These are phyloP conservation scores for Anguilla pacifica DNA, from an alignment of 2,797 vertebrate species.

Conservation along the genomic window DNA sequence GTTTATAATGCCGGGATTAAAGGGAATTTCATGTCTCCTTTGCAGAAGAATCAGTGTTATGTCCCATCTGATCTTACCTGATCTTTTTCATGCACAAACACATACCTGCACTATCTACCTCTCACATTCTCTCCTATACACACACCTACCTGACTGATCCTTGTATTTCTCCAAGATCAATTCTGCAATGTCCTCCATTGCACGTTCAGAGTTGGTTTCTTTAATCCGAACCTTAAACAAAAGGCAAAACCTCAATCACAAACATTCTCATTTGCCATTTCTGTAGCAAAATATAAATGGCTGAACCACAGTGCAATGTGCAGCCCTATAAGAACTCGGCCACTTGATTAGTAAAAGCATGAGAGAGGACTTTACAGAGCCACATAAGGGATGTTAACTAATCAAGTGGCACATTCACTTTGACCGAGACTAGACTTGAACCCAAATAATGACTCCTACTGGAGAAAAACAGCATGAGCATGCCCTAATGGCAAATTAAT, in stretches of 20 bases:
- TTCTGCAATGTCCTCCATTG: slow-evolving; percentile 79
- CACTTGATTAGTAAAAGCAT: neutral
- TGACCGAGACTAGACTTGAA: neutral
- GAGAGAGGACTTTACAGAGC: neutral
- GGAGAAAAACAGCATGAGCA: neutral
- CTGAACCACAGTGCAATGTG: neutral
- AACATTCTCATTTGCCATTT: neutral
- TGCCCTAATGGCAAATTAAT: neutral
- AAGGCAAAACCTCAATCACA: neutral
- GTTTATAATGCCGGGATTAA: neutral
- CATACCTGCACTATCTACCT: neutral
- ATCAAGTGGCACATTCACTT: neutral
- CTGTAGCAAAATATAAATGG: neutral
- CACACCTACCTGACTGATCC: slow-evolving; percentile 83
- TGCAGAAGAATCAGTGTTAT: neutral
- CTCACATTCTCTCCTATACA: neutral
- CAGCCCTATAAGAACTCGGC: neutral
- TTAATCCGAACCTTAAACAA: slow-evolving; percentile 83
- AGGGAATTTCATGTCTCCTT: neutral
- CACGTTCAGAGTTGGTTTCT: slow-evolving; percentile 71
- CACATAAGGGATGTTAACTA: neutral
- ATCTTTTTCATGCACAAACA: neutral
- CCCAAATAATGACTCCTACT: neutral
- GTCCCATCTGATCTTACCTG: neutral
- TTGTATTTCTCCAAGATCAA: slow-evolving; percentile 86